Evolutionary conservation across 2,888 invertebrate species (phyloP).

Genomic region (Andrena camellia): DNA sequence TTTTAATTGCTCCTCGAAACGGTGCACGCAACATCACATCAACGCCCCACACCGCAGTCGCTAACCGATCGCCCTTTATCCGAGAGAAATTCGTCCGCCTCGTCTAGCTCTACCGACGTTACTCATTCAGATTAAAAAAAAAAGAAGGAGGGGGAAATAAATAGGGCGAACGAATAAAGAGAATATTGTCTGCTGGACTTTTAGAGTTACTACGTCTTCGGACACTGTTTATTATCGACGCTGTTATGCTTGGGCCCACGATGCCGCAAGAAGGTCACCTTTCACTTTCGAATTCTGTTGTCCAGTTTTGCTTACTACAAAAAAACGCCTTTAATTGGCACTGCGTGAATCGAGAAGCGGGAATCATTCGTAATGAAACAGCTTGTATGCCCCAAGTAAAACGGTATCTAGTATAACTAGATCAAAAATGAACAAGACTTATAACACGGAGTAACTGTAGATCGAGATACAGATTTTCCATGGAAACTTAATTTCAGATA

Average conservation of each 20-base stretch:
- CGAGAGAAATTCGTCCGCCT: not conserved
- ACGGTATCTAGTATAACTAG: not conserved
- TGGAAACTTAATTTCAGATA: not conserved
- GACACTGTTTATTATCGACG: constrained; percentile 4
- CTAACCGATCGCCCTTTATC: not conserved
- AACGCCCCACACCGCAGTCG: not conserved
- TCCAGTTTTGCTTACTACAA: constrained; percentile 15
- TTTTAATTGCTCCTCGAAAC: constrained; percentile 48
- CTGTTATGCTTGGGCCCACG: constrained; percentile 6
- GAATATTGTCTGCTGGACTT: not conserved
- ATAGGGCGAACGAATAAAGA: not conserved
- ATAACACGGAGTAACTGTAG: not conserved
- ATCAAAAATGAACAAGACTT: no score
- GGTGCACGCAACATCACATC: constrained; percentile 17
- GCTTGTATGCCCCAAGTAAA: not conserved
- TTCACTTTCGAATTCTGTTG: constrained; percentile 48
- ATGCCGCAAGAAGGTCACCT: constrained; percentile 30
- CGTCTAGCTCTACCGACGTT: not conserved
- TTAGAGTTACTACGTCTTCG: not conserved
- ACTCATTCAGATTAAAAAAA: not conserved
- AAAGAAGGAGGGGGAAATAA: not conserved
- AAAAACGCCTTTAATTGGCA: constrained; percentile 1
- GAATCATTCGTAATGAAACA: not conserved
- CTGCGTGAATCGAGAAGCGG: not conserved
- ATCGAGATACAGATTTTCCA: not conserved